A percentile compares a stretch with the other conserved stretches of the same genome.
Conservation (phyloP, 2,888 invertebrate species). For the Aporophyla nigra region DNA sequence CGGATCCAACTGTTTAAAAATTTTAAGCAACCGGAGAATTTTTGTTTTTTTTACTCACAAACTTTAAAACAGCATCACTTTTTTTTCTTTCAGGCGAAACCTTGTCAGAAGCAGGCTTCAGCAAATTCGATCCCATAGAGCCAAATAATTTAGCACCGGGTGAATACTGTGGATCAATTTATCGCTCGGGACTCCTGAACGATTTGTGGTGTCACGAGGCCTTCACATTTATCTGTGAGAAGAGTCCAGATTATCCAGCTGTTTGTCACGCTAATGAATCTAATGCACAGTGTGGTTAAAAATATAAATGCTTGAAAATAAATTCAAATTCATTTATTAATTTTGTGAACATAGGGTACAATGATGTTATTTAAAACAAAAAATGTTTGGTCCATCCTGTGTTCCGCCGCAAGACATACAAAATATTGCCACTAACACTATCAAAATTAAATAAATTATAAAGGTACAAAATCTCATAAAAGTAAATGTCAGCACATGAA, state of each 20-base stretch:
- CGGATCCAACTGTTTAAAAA: too few species aligned
- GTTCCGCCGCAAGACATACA: too few species aligned
- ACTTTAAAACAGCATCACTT: background rate
- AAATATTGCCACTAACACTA: too few species aligned
- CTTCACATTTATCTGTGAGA: constrained; percentile 54
- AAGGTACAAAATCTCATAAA: too few species aligned
- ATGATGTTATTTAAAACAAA: too few species aligned
- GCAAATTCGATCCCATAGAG: constrained; percentile 68
- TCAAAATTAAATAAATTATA: too few species aligned
- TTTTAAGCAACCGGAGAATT: too few species aligned
- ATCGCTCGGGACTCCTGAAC: constrained; percentile 66
- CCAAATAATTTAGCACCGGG: constrained; percentile 71
- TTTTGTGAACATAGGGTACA: too few species aligned
- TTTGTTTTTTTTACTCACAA: background rate
- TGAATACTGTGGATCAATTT: constrained; percentile 73
- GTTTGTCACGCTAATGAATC: constrained; percentile 22
- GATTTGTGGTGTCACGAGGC: constrained; percentile 70
- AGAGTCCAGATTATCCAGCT: constrained; percentile 32
- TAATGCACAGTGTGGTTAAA: background rate
- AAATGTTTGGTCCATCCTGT: too few species aligned
- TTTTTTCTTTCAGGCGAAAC: constrained; percentile 69
- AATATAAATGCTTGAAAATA: background rate
- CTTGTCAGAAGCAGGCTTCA: constrained; percentile 73
- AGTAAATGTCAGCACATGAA: too few species aligned
- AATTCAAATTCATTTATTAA: too few species aligned